phyloP scores from a whole-genome alignment of 2,797 vertebrate species.

The Sebastes dallii region DNA sequence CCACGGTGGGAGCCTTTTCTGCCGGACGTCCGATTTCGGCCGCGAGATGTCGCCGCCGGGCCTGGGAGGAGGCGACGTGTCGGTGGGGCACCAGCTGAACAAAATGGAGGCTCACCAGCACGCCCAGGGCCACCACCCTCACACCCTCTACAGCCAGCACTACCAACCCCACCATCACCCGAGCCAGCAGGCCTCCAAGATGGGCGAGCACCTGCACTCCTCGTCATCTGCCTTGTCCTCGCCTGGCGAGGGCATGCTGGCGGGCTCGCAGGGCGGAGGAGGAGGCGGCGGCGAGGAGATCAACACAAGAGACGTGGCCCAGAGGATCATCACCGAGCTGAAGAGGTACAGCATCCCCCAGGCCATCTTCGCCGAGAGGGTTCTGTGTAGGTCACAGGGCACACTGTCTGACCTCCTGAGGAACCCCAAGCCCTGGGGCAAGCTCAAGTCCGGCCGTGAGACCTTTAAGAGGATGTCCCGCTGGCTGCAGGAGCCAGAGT shows the following conservation, averaged over 20 bases:
- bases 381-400: conserved; percentile 88
- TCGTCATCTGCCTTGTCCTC: conserved; percentile 73
- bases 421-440: conserved; percentile 90
- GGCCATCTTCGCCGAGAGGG: conserved; percentile 88
- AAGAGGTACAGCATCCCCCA: conserved; percentile 91
- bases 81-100: conserved; percentile 81
- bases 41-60: conserved; percentile 85
- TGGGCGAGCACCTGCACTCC: conserved; percentile 80
- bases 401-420: conserved; percentile 89
- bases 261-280: conserved; percentile 65
- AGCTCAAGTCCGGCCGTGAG: conserved; percentile 90
- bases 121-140: conserved; percentile 75
- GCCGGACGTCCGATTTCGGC: conserved; percentile 84
- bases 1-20: conserved; percentile 84
- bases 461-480: conserved; percentile 90
- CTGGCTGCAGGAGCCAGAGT: conserved; percentile 90
- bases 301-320: conserved; percentile 89
- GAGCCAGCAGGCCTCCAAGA: conserved; percentile 81
- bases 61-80: conserved; percentile 72
- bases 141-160: conserved; percentile 80
- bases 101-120: conserved; percentile 85
- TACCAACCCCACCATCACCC: conserved; percentile 83
- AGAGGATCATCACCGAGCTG: conserved; percentile 88
- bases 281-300: conserved; percentile 82
- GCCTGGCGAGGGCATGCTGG: conserved; percentile 75